These are phyloP conservation scores for Bombyx huttoni DNA, from an alignment of 2,888 invertebrate species.

Conservation along the genomic window DNA sequence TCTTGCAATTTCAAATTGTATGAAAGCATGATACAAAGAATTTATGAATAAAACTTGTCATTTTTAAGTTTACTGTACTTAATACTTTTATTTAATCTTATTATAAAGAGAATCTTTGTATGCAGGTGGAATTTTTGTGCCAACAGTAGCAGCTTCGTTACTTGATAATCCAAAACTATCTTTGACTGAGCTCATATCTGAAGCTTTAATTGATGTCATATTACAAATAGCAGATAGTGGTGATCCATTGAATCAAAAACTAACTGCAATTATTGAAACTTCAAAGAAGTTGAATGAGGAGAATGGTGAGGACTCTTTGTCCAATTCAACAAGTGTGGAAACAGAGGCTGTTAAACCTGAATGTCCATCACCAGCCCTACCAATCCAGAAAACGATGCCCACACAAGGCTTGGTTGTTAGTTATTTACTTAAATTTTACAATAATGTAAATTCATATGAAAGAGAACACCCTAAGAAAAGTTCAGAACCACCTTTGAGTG, in stretches of 20 bases:
- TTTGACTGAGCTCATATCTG: constrained; percentile 73
- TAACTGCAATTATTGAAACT: constrained; percentile 49
- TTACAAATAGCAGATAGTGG: constrained; percentile 70
- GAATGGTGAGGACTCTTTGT: constrained; percentile 45
- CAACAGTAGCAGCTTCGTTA: constrained; percentile 68
- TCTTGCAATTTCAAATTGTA: too few species aligned
- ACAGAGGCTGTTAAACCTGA: constrained; percentile 46
- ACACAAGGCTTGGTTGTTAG: constrained; percentile 58
- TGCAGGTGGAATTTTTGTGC: constrained; percentile 69
- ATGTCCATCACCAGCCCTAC: constrained; percentile 57
- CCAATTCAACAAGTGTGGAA: constrained; percentile 40
- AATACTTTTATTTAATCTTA: neutral
- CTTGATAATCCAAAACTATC: constrained; percentile 64
- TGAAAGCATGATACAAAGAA: too few species aligned
- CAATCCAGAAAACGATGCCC: constrained; percentile 48
- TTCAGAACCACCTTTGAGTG: constrained; percentile 80
- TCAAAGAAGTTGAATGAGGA: constrained; percentile 61
- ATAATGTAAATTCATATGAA: constrained; percentile 80
- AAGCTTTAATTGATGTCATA: constrained; percentile 78
- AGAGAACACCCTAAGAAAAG: constrained; percentile 82
- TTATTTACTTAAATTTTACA: constrained; percentile 71
- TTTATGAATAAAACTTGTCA: too few species aligned
- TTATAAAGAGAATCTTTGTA: constrained; percentile 8
- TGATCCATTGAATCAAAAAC: constrained; percentile 70
- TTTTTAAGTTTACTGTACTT: too few species aligned